These are phyloP conservation scores for Dasypolia templi DNA, from an alignment of 2,888 invertebrate species.

Conservation along the genomic window DNA sequence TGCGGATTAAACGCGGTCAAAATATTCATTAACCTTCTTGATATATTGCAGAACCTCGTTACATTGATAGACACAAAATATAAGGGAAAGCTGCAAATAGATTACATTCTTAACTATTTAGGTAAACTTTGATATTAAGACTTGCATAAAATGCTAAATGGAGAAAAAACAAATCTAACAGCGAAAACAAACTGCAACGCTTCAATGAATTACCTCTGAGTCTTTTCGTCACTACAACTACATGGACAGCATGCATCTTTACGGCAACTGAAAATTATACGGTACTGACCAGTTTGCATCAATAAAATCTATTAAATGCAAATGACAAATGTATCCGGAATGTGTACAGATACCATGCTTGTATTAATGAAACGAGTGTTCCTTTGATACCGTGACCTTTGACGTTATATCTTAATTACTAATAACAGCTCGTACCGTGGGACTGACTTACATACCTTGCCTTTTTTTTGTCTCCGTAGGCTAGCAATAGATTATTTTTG, in stretches of 20 bases:
- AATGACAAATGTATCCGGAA: slow-evolving; percentile 16
- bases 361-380: slow-evolving; percentile 39
- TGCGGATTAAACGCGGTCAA: neutral
- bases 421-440: slow-evolving; percentile 32
- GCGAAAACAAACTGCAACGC: neutral
- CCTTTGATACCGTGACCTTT: slow-evolving; percentile 48
- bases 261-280: neutral
- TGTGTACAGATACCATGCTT: slow-evolving; percentile 2
- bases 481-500: neutral
- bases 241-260: too few species aligned
- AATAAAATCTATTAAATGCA: slow-evolving; percentile 7
- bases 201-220: neutral
- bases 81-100: neutral
- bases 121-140: neutral
- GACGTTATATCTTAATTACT: slow-evolving; percentile 56
- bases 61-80: neutral
- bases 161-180: too few species aligned
- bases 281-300: neutral
- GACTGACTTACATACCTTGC: slow-evolving; percentile 14
- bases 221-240: neutral
- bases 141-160: neutral
- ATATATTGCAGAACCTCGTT: neutral
- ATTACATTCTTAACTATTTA: too few species aligned
- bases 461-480: neutral
- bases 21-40: neutral